Evolutionary conservation across 1,140 invertebrate species (phyloP), one percentile per base, ranked within the genome.

Genomic region (Hyles euphorbiae): DNA sequence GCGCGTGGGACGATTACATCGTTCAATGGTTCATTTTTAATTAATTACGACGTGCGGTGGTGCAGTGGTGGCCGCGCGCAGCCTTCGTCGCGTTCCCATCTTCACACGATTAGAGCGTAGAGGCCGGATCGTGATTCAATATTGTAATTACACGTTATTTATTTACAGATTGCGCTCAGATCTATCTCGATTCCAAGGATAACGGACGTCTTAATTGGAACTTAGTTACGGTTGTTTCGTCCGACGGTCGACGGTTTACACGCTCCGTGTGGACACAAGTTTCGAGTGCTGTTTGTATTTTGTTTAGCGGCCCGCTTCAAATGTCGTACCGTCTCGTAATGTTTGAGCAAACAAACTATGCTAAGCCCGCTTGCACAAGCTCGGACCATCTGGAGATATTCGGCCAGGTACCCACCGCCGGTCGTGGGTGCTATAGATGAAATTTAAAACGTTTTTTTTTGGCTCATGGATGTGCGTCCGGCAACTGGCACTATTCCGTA

Each of bases 241-340:
- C 61, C 54, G 67, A 78, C 76, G 72, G 78, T 78, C 68, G 77
- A 72, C 68, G 66, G 70, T 80, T 72, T 79, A 76, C 76, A 72
- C 74, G 50, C 62, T 60, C 63, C 70, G 56, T 79, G 76, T 83
- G 76, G 74, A 78, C 80, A 80, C 75, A 72, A 71, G 72, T 68
- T 74, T 76, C 70, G 78, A 82, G 83, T 72, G 71, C 61, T 88
- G 73, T 88, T 88, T 88, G 81, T 76, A 76, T 85, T 82, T 76
- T 82, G 72, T 87, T 88, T 88, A 88, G 83, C 86, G 83, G 81
- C 70, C 73, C 67, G 73, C 80, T 83, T 86, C 81, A 87, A 88
- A 86, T 88, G 80, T 83, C 81, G 77, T 80, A 80, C 85, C 81
- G 72, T 80, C 81, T 82, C 78, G 84, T 87, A 83, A 88, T 85